Percentiles rank a stretch among this genome's conserved stretches.
Conservation (phyloP, 2,113 vertebrate species). For the Centropus unirufus region DNA sequence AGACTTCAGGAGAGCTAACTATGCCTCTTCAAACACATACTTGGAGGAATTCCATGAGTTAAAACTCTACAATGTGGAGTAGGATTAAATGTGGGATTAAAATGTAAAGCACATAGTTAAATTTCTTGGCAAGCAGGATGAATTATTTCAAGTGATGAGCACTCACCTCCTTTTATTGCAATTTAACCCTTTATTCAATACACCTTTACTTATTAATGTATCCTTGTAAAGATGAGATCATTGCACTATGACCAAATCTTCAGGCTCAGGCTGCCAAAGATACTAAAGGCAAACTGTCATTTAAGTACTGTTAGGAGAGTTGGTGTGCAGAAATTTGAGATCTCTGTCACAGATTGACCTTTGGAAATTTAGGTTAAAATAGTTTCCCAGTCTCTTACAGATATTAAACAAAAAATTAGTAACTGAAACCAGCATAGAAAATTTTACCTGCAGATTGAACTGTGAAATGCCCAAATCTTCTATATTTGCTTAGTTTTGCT, state of each 20-base stretch:
- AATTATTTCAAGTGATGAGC: not conserved
- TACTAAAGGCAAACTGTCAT: not conserved
- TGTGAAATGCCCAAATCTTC: not conserved
- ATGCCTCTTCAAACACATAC: no score
- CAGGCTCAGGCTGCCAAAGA: not conserved
- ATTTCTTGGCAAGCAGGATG: not conserved
- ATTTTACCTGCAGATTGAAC: not conserved
- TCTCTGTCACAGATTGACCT: not conserved
- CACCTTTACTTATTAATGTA: not conserved
- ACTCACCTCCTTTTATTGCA: fast-evolving
- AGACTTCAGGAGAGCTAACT: no score
- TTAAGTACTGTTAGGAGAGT: not conserved
- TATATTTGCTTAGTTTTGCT: not conserved
- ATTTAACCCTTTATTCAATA: not conserved
- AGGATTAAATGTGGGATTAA: not conserved
- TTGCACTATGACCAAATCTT: not conserved
- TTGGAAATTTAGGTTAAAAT: not conserved
- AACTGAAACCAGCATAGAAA: not conserved
- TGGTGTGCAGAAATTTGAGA: not conserved
- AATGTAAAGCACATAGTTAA: not conserved
- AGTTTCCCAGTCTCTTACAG: not conserved
- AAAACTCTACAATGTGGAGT: not conserved
- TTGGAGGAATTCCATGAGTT: no score
- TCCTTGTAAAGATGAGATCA: not conserved
- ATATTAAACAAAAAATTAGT: not conserved